Percentiles rank a stretch among this genome's conserved stretches.
Conservation (phyloP, 2,888 invertebrate genomes). For the Drosophila infuscata region DNA sequence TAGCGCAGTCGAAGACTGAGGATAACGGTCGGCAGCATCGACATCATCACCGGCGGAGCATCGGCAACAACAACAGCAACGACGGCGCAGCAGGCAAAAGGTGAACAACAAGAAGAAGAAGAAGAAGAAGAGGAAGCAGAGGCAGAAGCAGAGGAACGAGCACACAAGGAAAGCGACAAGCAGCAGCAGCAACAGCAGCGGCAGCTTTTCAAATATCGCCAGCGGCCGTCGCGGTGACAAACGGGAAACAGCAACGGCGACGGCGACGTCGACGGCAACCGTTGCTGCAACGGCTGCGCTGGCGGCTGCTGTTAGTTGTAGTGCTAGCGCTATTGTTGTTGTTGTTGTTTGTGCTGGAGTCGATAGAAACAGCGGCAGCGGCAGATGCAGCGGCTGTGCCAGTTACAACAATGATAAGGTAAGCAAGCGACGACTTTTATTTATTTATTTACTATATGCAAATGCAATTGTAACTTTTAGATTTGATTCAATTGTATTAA, state of each 20-base stretch:
- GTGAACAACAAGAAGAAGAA: not conserved
- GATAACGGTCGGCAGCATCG: conserved; percentile 26
- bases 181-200: conserved; percentile 8
- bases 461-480: not conserved
- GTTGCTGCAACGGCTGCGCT: conserved; percentile 33
- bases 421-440: conserved; percentile 3
- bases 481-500: not conserved
- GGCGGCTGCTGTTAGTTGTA: conserved; percentile 47
- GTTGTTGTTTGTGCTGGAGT: conserved; percentile 39
- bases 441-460: not conserved
- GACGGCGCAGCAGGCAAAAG: conserved; percentile 24
- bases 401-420: conserved; percentile 71
- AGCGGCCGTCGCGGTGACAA: conserved; percentile 43
- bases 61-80: conserved; percentile 27
- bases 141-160: not conserved
- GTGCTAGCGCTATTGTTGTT: conserved; percentile 27
- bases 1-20: conserved; percentile 6
- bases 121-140: conserved; percentile 1
- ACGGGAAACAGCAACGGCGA: conserved; percentile 50
- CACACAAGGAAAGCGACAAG: not conserved
- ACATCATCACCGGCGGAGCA: conserved; percentile 28
- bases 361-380: conserved; percentile 16
- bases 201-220: conserved; percentile 17
- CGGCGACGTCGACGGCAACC: conserved; percentile 30
- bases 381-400: conserved; percentile 33